Evolutionary conservation across 2,888 invertebrate genomes (phyloP).

Genomic region (Tetanocera ferruginea): DNA sequence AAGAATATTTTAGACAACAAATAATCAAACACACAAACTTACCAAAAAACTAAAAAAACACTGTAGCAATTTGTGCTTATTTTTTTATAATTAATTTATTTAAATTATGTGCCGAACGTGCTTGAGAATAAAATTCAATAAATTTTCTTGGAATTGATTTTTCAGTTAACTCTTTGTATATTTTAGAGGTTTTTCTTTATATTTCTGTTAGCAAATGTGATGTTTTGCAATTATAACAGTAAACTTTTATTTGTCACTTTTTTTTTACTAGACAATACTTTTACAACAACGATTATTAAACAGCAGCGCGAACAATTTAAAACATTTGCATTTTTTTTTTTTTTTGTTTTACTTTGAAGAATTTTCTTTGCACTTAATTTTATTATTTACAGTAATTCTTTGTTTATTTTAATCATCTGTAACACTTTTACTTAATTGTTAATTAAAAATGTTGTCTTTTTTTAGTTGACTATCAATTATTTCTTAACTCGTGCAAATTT

Average conservation of each 20-base stretch:
- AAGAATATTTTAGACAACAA: neutral
- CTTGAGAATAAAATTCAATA: neutral
- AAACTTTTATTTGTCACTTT: neutral
- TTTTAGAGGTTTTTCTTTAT: neutral
- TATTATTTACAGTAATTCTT: too few species aligned
- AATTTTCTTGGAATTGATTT: constrained; percentile 20
- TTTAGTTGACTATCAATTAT: too few species aligned
- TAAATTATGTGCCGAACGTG: neutral
- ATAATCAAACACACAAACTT: neutral
- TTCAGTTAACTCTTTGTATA: constrained; percentile 10
- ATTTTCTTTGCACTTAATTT: neutral
- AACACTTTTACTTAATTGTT: too few species aligned
- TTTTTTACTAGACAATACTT: neutral
- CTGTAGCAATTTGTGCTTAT: neutral
- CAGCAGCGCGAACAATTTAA: constrained; percentile 1
- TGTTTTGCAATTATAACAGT: constrained; percentile 9
- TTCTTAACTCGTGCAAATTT: too few species aligned
- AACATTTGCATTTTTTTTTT: neutral
- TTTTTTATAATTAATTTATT: neutral
- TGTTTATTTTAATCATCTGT: too few species aligned
- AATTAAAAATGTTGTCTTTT: too few species aligned
- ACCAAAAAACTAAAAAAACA: neutral
- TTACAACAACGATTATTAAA: neutral
- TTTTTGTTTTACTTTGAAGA: neutral
- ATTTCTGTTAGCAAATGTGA: neutral